These are phyloP conservation scores for Ramazzottius varieornatus DNA, from an alignment of 2,888 invertebrate genomes.

Conservation along the genomic window DNA sequence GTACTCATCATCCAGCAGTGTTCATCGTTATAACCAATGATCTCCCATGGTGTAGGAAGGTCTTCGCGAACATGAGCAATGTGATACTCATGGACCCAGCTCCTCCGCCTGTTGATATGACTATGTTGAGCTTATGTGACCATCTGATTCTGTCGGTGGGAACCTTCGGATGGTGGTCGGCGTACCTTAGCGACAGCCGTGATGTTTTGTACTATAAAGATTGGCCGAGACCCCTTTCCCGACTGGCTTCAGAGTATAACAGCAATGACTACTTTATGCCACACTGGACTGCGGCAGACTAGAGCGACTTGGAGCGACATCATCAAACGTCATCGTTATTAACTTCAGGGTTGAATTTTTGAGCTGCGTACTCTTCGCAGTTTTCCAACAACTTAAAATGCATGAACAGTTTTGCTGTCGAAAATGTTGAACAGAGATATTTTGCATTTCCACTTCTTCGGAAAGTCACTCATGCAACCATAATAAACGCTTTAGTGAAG, in stretches of 20 bases:
- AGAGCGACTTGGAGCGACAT: too few relatives aligned
- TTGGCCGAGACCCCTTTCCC: not conserved
- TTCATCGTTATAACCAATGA: not conserved
- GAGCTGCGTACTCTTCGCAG: too few relatives aligned
- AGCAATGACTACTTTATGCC: not conserved
- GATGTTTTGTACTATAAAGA: not conserved
- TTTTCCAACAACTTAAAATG: too few relatives aligned
- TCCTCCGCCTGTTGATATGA: not conserved
- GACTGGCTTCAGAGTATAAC: not conserved
- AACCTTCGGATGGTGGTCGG: not conserved
- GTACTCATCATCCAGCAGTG: not conserved
- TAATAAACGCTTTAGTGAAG: too few relatives aligned
- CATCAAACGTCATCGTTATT: too few relatives aligned
- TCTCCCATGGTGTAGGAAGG: not conserved
- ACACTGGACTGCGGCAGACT: not conserved
- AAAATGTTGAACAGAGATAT: too few relatives aligned
- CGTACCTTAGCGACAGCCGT: not conserved
- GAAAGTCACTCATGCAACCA: too few relatives aligned
- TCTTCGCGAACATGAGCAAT: not conserved
- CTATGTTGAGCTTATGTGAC: not conserved
- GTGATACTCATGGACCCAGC: not conserved
- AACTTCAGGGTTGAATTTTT: too few relatives aligned
- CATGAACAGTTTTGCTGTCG: too few relatives aligned
- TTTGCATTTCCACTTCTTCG: too few relatives aligned
- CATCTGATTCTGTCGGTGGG: constrained; percentile 1